Evolutionary conservation across 2,888 invertebrate species (phyloP).

Genomic region (Cynaeus angustus): DNA sequence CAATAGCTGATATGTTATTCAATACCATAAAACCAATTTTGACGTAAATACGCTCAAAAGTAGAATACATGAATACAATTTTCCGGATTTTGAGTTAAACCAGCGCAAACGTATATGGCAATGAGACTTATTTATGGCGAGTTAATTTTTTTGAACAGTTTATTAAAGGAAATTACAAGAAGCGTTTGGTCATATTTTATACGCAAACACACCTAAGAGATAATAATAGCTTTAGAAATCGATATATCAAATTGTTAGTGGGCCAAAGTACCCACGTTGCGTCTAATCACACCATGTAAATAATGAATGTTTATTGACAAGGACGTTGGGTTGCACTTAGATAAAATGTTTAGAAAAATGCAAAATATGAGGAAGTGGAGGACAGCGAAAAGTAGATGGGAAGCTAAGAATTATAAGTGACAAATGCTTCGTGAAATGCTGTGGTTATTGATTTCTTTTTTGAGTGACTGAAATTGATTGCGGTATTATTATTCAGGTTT

Average conservation of each 20-base stretch:
- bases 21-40: constrained; percentile 22
- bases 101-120: constrained; percentile 22
- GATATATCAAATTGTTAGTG: constrained; percentile 48
- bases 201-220: constrained; percentile 46
- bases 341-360: neutral
- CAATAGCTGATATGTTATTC: constrained; percentile 23
- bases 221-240: constrained; percentile 48
- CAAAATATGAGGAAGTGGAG: too few species aligned
- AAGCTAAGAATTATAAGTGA: too few species aligned
- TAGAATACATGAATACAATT: constrained; percentile 33
- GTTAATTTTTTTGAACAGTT: constrained; percentile 40
- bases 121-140: constrained; percentile 43
- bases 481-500: too few species aligned
- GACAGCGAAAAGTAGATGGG: too few species aligned
- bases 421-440: too few species aligned
- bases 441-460: too few species aligned
- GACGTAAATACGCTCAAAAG: constrained; percentile 12
- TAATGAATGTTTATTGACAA: constrained; percentile 24
- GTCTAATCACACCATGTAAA: constrained; percentile 23
- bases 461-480: too few species aligned
- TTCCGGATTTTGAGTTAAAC: constrained; percentile 1
- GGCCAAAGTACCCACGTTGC: constrained; percentile 43
- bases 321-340: constrained; percentile 1
- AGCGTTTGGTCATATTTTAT: constrained; percentile 48
- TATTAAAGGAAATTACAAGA: constrained; percentile 49